A percentile compares a stretch with the other conserved stretches of the same genome.
Conservation (phyloP, 2,113 vertebrate species). For the Neopipo cinnamomea region DNA sequence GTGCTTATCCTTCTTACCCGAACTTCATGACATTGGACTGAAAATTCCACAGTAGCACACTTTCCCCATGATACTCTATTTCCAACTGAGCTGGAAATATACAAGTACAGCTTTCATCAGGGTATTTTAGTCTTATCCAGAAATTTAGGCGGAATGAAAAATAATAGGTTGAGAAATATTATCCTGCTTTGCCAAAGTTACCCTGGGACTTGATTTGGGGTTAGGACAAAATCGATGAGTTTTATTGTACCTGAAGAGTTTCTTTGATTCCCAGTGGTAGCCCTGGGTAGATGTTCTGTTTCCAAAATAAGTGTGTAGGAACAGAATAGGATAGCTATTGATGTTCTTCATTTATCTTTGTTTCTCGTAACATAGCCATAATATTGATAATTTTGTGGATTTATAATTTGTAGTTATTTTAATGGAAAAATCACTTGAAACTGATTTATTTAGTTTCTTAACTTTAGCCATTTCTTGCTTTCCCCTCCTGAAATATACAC, state of each 20-base stretch:
- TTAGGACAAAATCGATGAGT: neutral
- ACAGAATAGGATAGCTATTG: neutral
- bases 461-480: neutral
- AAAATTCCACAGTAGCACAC: neutral
- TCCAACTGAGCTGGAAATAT: neutral
- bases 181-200: neutral
- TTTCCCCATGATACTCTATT: neutral
- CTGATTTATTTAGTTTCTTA: neutral
- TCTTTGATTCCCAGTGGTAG: neutral
- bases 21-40: neutral
- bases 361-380: neutral
- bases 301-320: neutral
- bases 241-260: neutral
- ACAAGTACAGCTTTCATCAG: neutral
- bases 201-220: slow-evolving; percentile 1
- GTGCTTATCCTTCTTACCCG: neutral
- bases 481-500: neutral
- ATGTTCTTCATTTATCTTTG: neutral
- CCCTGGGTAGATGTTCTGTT: neutral
- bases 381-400: neutral
- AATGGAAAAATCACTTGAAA: neutral
- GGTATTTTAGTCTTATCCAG: neutral
- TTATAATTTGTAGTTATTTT: neutral
- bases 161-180: neutral
- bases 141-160: slow-evolving; percentile 21